These are phyloP conservation scores for Melanaphis sacchari DNA, from an alignment of 1,140 invertebrate species.

Conservation along the genomic window DNA sequence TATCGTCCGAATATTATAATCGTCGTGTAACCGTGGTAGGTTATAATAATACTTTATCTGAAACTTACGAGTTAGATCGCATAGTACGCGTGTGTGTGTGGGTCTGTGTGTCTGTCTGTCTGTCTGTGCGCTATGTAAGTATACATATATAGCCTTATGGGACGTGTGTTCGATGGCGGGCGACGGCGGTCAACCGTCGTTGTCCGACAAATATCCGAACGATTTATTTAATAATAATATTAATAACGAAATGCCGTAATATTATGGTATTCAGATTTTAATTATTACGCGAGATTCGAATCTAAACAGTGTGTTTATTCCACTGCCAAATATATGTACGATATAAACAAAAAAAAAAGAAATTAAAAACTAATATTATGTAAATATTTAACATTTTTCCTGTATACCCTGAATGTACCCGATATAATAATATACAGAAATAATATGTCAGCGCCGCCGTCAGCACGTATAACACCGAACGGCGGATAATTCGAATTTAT, in stretches of 20 bases:
- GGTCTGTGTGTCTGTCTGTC: not conserved
- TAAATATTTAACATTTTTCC: not conserved
- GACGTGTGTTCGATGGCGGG: not conserved
- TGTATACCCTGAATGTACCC: not conserved
- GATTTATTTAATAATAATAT: constrained; percentile 4
- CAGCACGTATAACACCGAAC: not conserved
- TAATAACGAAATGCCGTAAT: not conserved
- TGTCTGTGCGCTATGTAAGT: not conserved
- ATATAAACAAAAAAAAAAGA: not conserved
- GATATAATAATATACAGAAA: constrained; percentile 6
- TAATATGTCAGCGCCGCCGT: constrained; percentile 21
- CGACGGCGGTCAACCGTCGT: not conserved
- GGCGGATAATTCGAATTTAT: constrained; percentile 19
- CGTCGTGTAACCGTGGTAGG: constrained; percentile 18
- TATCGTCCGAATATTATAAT: constrained; percentile 16
- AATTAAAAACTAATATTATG: not conserved
- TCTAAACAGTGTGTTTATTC: not conserved
- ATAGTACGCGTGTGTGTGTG: not conserved
- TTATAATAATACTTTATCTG: constrained; percentile 31
- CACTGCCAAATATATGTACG: not conserved
- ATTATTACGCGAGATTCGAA: not conserved
- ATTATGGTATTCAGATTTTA: not conserved
- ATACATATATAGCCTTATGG: not conserved
- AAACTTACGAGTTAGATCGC: not conserved
- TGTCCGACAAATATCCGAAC: not conserved